These are phyloP conservation scores for Drosophila prolongata DNA, from an alignment of 2,888 invertebrate species.

Conservation along the genomic window DNA sequence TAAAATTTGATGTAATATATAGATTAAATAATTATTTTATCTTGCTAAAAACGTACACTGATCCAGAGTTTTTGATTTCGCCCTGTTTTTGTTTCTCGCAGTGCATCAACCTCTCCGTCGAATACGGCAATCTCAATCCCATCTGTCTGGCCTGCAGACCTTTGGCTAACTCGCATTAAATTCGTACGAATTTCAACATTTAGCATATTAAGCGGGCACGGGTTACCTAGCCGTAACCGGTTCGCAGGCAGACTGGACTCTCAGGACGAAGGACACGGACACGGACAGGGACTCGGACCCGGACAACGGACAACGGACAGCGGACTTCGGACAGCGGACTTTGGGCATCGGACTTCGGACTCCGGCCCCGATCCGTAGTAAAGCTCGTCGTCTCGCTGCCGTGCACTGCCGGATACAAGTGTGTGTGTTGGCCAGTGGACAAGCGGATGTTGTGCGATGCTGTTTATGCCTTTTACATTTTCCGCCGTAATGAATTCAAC, in stretches of 20 bases:
- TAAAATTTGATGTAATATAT: no score
- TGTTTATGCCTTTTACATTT: slow-evolving; percentile 77
- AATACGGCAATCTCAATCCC: slow-evolving; percentile 23
- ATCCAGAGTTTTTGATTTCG: no score
- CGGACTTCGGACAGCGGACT: slow-evolving; percentile 3
- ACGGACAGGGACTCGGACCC: slow-evolving; percentile 1
- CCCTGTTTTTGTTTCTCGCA: background rate
- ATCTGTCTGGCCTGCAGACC: slow-evolving; percentile 37
- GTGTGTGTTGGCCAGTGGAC: slow-evolving; percentile 41
- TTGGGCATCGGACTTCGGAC: slow-evolving; percentile 18
- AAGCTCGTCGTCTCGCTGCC: slow-evolving; percentile 53
- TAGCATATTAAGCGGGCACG: slow-evolving; percentile 66
- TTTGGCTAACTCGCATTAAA: slow-evolving; percentile 59
- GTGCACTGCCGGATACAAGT: slow-evolving; percentile 53
- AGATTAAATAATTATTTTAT: no score
- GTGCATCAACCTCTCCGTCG: slow-evolving; percentile 1
- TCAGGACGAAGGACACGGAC: background rate
- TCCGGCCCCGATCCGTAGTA: slow-evolving; percentile 7
- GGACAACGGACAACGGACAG: background rate
- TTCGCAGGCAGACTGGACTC: slow-evolving; percentile 9
- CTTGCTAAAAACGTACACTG: no score
- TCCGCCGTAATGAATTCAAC: slow-evolving; percentile 75
- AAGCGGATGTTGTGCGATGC: slow-evolving; percentile 74
- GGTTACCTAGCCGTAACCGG: slow-evolving; percentile 25
- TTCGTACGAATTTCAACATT: slow-evolving; percentile 62